A percentile compares a stretch with the other conserved stretches of the same genome.
phyloP scores from a whole-genome alignment of 2,888 invertebrate genomes.

The Troides oblongomaculatus region DNA sequence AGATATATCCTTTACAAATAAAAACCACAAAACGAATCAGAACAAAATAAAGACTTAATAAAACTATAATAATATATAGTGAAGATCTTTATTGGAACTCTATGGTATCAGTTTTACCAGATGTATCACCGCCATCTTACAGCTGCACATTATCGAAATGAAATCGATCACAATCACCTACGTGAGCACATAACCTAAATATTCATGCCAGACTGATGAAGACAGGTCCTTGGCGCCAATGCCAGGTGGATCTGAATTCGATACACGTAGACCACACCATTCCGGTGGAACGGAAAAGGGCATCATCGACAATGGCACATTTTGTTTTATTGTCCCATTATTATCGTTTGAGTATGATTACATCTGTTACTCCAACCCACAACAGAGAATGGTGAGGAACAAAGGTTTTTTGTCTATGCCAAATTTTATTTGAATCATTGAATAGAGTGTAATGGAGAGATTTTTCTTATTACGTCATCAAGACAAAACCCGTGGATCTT shows the following conservation, averaged over 20 bases:
- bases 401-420: slow-evolving; percentile 1
- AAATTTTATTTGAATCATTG: slow-evolving; percentile 4
- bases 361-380: not conserved
- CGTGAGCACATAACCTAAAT: slow-evolving; percentile 18
- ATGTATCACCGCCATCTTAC: too few species aligned
- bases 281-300: slow-evolving; percentile 32
- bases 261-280: slow-evolving; percentile 49
- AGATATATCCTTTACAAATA: too few species aligned
- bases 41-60: too few species aligned
- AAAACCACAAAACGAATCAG: too few species aligned
- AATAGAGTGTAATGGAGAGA: too few species aligned
- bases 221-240: slow-evolving; percentile 52
- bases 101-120: not conserved
- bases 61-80: too few species aligned
- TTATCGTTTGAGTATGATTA: slow-evolving; percentile 19
- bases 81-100: too few species aligned
- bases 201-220: not conserved
- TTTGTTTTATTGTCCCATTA: slow-evolving; percentile 38
- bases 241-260: slow-evolving; percentile 41
- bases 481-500: too few species aligned
- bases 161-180: not conserved
- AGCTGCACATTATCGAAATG: too few species aligned
- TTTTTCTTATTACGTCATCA: too few species aligned
- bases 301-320: slow-evolving; percentile 53
- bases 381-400: not conserved